Evolutionary conservation across 2,113 vertebrate genomes (phyloP).

Genomic region (Salvator merianae): DNA sequence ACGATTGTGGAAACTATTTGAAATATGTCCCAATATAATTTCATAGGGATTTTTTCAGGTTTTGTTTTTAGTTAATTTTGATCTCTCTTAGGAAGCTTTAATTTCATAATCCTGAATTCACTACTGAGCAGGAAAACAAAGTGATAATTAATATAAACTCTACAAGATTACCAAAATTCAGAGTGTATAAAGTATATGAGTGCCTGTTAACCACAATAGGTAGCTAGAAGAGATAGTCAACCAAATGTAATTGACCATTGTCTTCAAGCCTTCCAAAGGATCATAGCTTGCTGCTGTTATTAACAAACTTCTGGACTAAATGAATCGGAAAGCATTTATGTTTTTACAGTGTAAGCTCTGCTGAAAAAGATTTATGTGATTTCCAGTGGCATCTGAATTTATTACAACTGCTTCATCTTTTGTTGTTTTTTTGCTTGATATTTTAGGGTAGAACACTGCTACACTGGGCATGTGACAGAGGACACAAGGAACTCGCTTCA

Average conservation of each 20-base stretch:
- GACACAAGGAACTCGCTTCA: conserved; percentile 93
- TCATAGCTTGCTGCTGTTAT: background rate
- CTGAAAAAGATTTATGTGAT: background rate
- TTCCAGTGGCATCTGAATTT: background rate
- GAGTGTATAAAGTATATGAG: background rate
- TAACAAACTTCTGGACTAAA: background rate
- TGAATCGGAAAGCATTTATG: background rate
- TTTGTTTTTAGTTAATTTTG: background rate
- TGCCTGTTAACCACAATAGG: background rate
- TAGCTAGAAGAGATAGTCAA: background rate
- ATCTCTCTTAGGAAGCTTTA: background rate
- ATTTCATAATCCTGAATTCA: background rate
- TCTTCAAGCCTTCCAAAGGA: background rate
- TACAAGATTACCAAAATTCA: background rate
- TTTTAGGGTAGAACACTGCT: conserved; percentile 89
- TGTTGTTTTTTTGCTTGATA: conserved; percentile 37
- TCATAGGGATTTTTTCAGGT: background rate
- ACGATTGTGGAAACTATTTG: too few relatives aligned
- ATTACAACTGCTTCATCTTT: background rate
- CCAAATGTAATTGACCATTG: background rate
- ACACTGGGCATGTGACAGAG: conserved; percentile 96
- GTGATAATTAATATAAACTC: background rate
- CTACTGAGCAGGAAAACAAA: background rate
- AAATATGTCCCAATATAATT: background rate
- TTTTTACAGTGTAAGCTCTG: background rate